Evolutionary conservation across 1,140 invertebrate genomes (phyloP), one percentile per base, ranked within the genome.

Genomic region (Eumeta japonica): DNA sequence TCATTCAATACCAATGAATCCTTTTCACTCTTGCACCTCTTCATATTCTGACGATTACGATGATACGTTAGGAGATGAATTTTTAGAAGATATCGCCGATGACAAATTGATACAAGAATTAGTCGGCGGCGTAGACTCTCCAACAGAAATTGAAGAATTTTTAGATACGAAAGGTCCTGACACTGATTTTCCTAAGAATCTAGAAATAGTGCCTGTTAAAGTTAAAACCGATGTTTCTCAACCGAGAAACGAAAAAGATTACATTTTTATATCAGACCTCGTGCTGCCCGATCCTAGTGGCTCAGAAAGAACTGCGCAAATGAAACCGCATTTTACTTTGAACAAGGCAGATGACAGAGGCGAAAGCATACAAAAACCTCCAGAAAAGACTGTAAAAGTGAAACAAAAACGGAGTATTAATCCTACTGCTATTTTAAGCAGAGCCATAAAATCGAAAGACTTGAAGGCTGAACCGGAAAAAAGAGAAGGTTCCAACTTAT

Each of bases 101-200:
- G 62, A 62, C 35, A 60, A 62, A 50, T 50, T 72, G 12, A 57
- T 72, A 43, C 48, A 71, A 52, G 70, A 72, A 43, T 52, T 68
- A 39, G 58, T 70, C 19, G 70, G 74, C 37, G 58, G 62, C 11
- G 56, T 70, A 3, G 67, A 72, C 50, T 64, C 66, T 16, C 62
- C 70, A 4, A 72, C 64, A 15, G 47, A 61, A 16, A 62, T 62
- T 45, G 59, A 51, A 12, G 46, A 68, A 29, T 54, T 68, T 3
- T 48, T 75, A 32, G 73, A 76, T 47, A 62, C 71, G 0, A 77
- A 77, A 55, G 73, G 73, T 28, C 73, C 75, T n/a, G 63, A 64
- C 45, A 71, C 63, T 3, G 50, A 60, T 35, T 66, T 58, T 43
- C 68, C 72, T 50, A 63, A 67, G 40, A 67, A 71, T 52, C 36